Evolutionary conservation across 2,888 invertebrate species (phyloP).

Genomic region (Phymatocera aterrima): DNA sequence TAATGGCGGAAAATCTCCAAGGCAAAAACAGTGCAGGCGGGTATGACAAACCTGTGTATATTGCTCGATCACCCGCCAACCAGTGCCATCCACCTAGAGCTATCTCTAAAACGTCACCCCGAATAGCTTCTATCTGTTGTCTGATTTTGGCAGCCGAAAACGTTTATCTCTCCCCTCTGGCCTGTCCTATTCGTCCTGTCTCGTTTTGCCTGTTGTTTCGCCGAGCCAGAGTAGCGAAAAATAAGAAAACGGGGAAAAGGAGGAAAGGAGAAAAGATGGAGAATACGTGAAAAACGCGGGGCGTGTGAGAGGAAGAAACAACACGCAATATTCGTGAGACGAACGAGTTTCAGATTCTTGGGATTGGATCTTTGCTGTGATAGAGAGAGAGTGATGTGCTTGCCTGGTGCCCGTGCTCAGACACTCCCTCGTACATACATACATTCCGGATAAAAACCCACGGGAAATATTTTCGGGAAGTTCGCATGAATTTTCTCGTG

Average conservation of each 20-base stretch:
- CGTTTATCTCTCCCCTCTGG: conserved; percentile 37
- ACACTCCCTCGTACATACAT: conserved; percentile 2
- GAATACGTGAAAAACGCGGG: conserved; percentile 19
- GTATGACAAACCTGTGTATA: conserved; percentile 49
- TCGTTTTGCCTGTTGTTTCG: conserved; percentile 25
- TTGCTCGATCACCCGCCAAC: conserved; percentile 49
- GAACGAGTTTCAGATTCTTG: conserved; percentile 34
- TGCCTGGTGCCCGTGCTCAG: neutral
- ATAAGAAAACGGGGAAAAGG: neutral
- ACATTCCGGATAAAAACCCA: neutral
- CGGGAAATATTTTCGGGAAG: neutral
- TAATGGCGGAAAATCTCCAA: conserved; percentile 53
- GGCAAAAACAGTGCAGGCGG: conserved; percentile 43
- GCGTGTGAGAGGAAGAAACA: conserved; percentile 16
- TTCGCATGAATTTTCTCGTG: conserved; percentile 11
- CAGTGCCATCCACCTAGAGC: conserved; percentile 46
- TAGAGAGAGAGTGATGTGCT: conserved; percentile 28
- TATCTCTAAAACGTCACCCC: conserved; percentile 59
- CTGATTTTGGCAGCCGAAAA: conserved; percentile 63
- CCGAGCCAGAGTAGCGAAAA: neutral
- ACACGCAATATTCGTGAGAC: conserved; percentile 39
- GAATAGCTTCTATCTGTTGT: conserved; percentile 59
- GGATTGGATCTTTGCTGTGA: conserved; percentile 36
- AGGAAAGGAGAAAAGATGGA: neutral
- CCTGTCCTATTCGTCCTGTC: conserved; percentile 16